Evolutionary conservation across 2,797 vertebrate species (phyloP).

Genomic region (Diplodus puntazzo): DNA sequence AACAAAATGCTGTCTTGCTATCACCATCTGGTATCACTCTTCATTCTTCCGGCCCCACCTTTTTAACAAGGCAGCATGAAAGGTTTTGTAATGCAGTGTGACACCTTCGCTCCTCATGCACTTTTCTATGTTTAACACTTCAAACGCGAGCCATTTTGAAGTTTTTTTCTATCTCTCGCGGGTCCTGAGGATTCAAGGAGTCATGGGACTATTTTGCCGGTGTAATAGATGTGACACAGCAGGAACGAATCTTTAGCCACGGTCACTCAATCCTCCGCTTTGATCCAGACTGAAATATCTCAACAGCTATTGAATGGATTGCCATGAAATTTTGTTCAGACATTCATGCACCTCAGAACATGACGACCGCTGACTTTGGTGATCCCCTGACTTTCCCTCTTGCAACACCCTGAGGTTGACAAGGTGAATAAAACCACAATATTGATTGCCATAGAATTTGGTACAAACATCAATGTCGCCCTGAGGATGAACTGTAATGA

Average conservation of each 20-base stretch:
- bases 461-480: too few relatives aligned
- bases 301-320: neutral
- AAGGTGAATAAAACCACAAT: too few relatives aligned
- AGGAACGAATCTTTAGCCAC: slow-evolving; percentile 1
- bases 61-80: slow-evolving; percentile 32
- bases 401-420: too few relatives aligned
- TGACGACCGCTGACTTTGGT: neutral
- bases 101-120: slow-evolving; percentile 20
- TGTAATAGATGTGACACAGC: slow-evolving; percentile 33
- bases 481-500: too few relatives aligned
- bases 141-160: slow-evolving; percentile 31
- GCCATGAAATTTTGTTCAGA: neutral
- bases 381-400: neutral
- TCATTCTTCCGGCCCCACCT: slow-evolving; percentile 9
- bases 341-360: too few relatives aligned
- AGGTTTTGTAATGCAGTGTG: slow-evolving; percentile 32
- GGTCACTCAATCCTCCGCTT: neutral
- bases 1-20: slow-evolving; percentile 17
- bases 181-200: slow-evolving; percentile 41
- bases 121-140: slow-evolving; percentile 35
- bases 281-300: slow-evolving; percentile 4
- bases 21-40: slow-evolving; percentile 16
- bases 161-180: slow-evolving; percentile 37
- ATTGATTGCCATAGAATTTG: too few relatives aligned
- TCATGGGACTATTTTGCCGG: slow-evolving; percentile 19